Evolutionary conservation across 2,113 vertebrate genomes (phyloP).

Genomic region (Tetrax tetrax): DNA sequence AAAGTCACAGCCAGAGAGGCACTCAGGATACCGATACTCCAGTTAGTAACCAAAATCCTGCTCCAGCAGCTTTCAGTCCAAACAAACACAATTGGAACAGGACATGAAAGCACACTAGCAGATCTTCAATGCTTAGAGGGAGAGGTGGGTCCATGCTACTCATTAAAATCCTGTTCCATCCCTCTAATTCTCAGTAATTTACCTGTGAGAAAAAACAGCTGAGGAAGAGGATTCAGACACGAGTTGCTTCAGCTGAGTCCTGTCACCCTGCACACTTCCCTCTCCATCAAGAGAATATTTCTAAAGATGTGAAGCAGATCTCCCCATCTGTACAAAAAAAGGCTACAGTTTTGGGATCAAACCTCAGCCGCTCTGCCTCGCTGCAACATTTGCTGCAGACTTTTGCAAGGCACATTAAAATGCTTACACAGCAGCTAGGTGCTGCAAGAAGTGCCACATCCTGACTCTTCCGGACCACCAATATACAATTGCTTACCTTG

Average conservation of each 20-base stretch:
- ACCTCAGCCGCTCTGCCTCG: not conserved
- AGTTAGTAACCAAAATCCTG: not conserved
- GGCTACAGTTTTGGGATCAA: not conserved
- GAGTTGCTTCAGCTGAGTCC: not conserved
- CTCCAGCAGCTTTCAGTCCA: not conserved
- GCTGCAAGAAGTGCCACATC: not conserved
- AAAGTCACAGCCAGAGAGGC: not conserved
- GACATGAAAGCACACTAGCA: not conserved
- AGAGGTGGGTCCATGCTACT: not conserved
- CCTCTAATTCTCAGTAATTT: not conserved
- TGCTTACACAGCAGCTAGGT: not conserved
- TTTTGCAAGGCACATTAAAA: not conserved
- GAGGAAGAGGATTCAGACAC: not conserved
- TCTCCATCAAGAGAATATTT: not conserved
- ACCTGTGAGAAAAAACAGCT: not conserved
- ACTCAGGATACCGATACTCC: not conserved
- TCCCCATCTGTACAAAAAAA: not conserved
- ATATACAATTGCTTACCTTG: rapidly evolving
- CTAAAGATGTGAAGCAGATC: not conserved
- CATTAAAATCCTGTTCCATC: not conserved
- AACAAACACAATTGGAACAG: not conserved
- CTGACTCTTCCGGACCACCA: not conserved
- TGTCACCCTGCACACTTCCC: not conserved
- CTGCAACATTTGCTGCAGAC: not conserved
- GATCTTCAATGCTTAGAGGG: not conserved